Base-by-base conservation (phyloP, 2,888 invertebrate species). In the Cheilosia urbana region DNA sequence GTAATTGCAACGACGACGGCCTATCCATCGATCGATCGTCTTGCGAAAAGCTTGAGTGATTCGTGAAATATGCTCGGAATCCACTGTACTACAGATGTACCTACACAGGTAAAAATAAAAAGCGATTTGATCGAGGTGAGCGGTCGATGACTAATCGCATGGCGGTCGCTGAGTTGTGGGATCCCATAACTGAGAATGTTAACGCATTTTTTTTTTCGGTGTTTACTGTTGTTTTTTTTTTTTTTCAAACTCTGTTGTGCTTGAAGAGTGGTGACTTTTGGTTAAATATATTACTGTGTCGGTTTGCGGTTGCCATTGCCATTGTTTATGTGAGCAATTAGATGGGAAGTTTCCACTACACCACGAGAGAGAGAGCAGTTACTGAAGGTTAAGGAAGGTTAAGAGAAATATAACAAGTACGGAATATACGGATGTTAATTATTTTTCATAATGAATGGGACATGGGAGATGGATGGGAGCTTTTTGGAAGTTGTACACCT, bases 261-360 rank as follows among this genome's bases (percentile, higher is more conserved):
- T 17, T 6, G 47, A 37, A 21, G 17, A 55, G 30, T 24, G 47
- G 55, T 17, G 40, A 30, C 15, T 47, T 9, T 34, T 55, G 63
- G 40, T 47, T 15, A 63, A 40, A 57, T 55, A 57, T 45, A 37
- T 53, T 17, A n/a, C 40, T 60, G 37, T 27, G 17, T 1, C 34
- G 3, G 7, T 11, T 27, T 69, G 77, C 45, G 69, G 62, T 68
- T 68, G 5, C 45, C 17, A 47, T 62, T 68, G 0, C 34, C 17
- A 37, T 77, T 55, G 77, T 77, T 77, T 69, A 69, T 68, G 69
- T 55, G 45, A 6, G 45, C 47, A 77, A 60, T 60, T 45, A 30
- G 34, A 58, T 58, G 58, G 68, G 60, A 30, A 66, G 40, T 42
- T 53, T 60, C 66, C 60, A 76, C 68, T 66, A 49, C 60, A 76